Conservation (phyloP, 2,113 vertebrate species). For the Atherinomorus stipes region DNA sequence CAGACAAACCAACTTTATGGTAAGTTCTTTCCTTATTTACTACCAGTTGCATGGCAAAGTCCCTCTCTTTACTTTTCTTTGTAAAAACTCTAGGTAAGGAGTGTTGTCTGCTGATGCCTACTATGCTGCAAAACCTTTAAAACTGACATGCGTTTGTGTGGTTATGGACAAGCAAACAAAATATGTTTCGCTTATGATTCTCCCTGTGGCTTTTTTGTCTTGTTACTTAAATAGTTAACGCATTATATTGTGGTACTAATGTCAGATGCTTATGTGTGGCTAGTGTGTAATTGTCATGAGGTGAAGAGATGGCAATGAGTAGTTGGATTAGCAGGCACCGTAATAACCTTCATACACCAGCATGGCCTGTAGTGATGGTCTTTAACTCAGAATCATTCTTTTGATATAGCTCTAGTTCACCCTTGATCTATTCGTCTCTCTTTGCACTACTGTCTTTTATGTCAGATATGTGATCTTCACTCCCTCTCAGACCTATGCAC, state of each 20-base stretch:
- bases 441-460: constrained; percentile 65
- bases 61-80: background rate
- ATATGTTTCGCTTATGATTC: constrained; percentile 7
- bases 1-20: constrained; percentile 79
- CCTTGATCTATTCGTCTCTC: constrained; percentile 64
- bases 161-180: background rate
- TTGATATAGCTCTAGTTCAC: constrained; percentile 60
- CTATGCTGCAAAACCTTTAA: constrained; percentile 11
- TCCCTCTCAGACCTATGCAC: constrained; percentile 26
- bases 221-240: constrained; percentile 14
- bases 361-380: constrained; percentile 56
- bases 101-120: background rate
- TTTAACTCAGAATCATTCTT: constrained; percentile 61
- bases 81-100: constrained; percentile 7
- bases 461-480: constrained; percentile 64
- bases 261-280: constrained; percentile 19
- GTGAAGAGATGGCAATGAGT: constrained; percentile 19
- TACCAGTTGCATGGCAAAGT: constrained; percentile 7
- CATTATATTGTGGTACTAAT: constrained; percentile 7
- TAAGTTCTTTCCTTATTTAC: constrained; percentile 44
- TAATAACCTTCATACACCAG: constrained; percentile 42
- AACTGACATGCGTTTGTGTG: constrained; percentile 37
- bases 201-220: background rate
- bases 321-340: constrained; percentile 52
- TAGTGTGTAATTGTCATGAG: constrained; percentile 34